A percentile compares a stretch with the other conserved stretches of the same genome.
phyloP scores from a whole-genome alignment of 1,140 invertebrate genomes.

The Zaprionus vittiger region DNA sequence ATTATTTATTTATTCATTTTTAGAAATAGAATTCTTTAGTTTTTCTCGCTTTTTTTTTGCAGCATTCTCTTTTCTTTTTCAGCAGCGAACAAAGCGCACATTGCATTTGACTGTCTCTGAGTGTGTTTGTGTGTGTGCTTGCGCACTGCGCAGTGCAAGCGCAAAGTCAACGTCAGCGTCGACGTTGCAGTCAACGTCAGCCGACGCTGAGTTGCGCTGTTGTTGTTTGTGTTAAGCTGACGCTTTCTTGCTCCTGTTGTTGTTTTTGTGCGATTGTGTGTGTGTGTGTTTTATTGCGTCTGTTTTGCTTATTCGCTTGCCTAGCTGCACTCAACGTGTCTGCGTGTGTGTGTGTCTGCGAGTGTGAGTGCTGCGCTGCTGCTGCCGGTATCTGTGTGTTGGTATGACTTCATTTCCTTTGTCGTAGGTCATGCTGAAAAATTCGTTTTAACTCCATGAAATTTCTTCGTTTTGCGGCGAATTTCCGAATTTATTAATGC shows the following conservation, averaged over 20 bases:
- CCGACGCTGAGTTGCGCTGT: slow-evolving; percentile 47
- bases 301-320: slow-evolving; percentile 58
- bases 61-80: slow-evolving; percentile 7
- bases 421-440: slow-evolving; percentile 81
- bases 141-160: slow-evolving; percentile 75
- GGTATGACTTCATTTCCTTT: slow-evolving; percentile 84
- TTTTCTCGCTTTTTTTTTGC: slow-evolving; percentile 42
- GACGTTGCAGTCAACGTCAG: slow-evolving; percentile 11
- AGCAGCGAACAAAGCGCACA: slow-evolving; percentile 67
- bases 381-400: slow-evolving; percentile 53
- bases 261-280: slow-evolving; percentile 16
- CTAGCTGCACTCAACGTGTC: slow-evolving; percentile 37
- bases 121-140: slow-evolving; percentile 55
- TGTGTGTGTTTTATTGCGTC: slow-evolving; percentile 20
- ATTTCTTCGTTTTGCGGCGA: slow-evolving; percentile 31
- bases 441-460: slow-evolving; percentile 60
- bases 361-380: slow-evolving; percentile 15
- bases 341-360: slow-evolving; percentile 20
- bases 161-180: slow-evolving; percentile 15
- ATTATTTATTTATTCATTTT: slow-evolving; percentile 35
- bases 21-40: slow-evolving; percentile 33
- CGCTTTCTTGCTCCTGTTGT: slow-evolving; percentile 36
- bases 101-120: slow-evolving; percentile 19
- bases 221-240: slow-evolving; percentile 42
- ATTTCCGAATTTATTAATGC: slow-evolving; percentile 9